These are phyloP conservation scores for Acromyrmex echinatior DNA, from an alignment of 1,140 invertebrate genomes.

Conservation along the genomic window DNA sequence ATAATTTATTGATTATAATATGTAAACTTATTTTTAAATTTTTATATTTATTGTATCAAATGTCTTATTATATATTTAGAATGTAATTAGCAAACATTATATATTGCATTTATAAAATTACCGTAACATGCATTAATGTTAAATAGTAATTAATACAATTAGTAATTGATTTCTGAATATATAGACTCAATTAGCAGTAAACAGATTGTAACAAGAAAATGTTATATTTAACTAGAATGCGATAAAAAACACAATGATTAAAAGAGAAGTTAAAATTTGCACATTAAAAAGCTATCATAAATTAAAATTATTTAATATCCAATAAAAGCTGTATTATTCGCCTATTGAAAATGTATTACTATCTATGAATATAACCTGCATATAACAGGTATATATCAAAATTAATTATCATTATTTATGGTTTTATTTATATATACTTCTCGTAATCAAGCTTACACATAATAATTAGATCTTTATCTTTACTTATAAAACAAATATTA, in stretches of 20 bases:
- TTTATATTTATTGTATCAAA: slow-evolving; percentile 1
- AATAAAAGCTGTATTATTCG: neutral
- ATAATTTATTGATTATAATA: neutral
- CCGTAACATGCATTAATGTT: neutral
- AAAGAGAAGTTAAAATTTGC: no score
- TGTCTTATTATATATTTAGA: slow-evolving; percentile 13
- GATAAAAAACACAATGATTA: no score
- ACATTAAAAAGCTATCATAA: neutral
- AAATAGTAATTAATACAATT: neutral
- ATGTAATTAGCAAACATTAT: neutral
- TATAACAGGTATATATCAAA: neutral
- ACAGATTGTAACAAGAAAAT: neutral
- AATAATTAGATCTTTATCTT: neutral
- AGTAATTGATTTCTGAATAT: slow-evolving; percentile 28
- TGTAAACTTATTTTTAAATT: neutral
- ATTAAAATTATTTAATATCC: neutral
- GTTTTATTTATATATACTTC: neutral
- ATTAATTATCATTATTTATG: neutral
- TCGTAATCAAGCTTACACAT: neutral
- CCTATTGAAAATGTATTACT: neutral
- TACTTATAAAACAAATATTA: neutral
- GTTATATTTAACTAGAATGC: neutral
- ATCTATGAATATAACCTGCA: neutral
- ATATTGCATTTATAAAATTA: neutral
- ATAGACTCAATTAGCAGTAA: slow-evolving; percentile 4